These are phyloP conservation scores for Ochotona princeps DNA, from an alignment of 2,113 vertebrate species.

Conservation along the genomic window DNA sequence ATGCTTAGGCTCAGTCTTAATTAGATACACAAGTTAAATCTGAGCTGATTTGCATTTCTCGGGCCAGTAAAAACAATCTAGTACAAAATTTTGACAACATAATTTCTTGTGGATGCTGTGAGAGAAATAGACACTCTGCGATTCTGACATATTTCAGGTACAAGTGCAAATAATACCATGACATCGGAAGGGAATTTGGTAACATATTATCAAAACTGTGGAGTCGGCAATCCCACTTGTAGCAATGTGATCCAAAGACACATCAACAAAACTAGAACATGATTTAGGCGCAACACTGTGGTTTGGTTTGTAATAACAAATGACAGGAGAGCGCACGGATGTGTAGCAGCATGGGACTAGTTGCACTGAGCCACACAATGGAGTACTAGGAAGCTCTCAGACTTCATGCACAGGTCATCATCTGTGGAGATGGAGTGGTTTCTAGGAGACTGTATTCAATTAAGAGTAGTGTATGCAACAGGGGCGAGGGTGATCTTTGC, in stretches of 20 bases:
- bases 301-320: background rate
- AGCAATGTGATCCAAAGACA: background rate
- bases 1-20: background rate
- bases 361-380: background rate
- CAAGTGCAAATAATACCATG: background rate
- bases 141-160: background rate
- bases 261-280: background rate
- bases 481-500: background rate
- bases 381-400: background rate
- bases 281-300: background rate
- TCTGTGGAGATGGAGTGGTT: background rate
- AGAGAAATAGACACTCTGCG: background rate
- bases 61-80: background rate
- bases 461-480: background rate
- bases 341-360: background rate
- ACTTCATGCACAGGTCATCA: background rate
- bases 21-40: background rate
- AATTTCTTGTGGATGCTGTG: background rate
- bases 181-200: background rate
- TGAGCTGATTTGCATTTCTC: background rate
- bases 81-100: background rate
- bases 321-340: background rate
- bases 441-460: background rate
- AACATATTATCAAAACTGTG: slow-evolving; percentile 14
- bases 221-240: background rate